A percentile compares a stretch with the other conserved stretches of the same genome.
Evolutionary conservation across 2,888 invertebrate species (phyloP).

Genomic region (Platycheirus rosarum): DNA sequence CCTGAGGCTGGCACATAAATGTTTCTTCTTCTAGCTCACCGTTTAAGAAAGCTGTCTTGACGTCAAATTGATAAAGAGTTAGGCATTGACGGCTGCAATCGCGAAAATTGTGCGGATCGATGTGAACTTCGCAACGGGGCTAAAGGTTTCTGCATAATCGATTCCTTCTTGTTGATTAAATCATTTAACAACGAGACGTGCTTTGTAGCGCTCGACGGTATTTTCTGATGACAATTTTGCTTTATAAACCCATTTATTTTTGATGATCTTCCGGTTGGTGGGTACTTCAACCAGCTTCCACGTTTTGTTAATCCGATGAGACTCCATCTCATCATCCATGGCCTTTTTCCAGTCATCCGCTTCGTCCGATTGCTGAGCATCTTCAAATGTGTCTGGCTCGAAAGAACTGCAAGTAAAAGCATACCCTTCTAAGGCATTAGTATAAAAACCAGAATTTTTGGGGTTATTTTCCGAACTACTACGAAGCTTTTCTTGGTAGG

Average conservation of each 20-base stretch:
- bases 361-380: slow-evolving; percentile 1
- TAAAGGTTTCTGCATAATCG: slow-evolving; percentile 76
- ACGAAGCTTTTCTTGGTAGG: slow-evolving; percentile 3
- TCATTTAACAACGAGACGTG: slow-evolving; percentile 76
- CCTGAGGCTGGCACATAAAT: slow-evolving; percentile 63
- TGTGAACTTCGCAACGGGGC: slow-evolving; percentile 17
- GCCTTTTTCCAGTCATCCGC: background rate
- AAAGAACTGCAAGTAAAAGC: background rate
- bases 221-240: background rate
- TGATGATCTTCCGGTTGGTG: background rate
- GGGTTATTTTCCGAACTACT: background rate
- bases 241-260: slow-evolving; percentile 1
- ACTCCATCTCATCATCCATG: background rate
- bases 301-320: background rate
- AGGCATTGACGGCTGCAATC: slow-evolving; percentile 63
- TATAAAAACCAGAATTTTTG: background rate
- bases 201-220: slow-evolving; percentile 72
- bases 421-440: background rate
- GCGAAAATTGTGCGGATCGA: slow-evolving; percentile 41
- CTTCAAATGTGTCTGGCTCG: slow-evolving; percentile 1
- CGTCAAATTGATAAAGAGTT: too few relatives aligned
- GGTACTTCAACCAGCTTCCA: slow-evolving; percentile 1
- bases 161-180: slow-evolving; percentile 75
- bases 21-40: slow-evolving; percentile 44
- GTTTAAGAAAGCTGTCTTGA: slow-evolving; percentile 48